Evolutionary conservation across 1,140 invertebrate species (phyloP).

Genomic region (Penaeus indicus): DNA sequence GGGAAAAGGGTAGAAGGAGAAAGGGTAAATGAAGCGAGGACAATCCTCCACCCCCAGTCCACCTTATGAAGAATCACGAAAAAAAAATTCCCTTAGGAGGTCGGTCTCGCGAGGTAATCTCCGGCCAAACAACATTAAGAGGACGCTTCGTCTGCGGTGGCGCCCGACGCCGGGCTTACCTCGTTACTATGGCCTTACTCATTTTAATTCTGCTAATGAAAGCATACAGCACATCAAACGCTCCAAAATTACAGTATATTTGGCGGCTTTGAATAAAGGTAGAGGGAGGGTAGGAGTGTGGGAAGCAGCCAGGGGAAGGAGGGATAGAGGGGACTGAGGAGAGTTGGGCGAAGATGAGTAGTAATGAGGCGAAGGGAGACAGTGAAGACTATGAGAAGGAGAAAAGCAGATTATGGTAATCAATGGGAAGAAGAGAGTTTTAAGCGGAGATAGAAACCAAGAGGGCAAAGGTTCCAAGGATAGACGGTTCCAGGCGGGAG

Average conservation of each 20-base stretch:
- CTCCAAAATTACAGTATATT: conserved; percentile 59
- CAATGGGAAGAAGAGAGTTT: background rate
- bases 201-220: conserved; percentile 62
- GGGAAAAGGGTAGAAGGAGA: background rate
- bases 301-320: background rate
- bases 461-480: background rate
- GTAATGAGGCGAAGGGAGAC: background rate
- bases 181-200: conserved; percentile 49
- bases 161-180: background rate
- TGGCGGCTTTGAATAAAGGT: conserved; percentile 42
- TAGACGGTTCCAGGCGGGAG: background rate
- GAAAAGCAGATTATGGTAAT: background rate
- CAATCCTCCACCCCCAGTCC: too few relatives aligned
- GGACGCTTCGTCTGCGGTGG: background rate
- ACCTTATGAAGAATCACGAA: too few relatives aligned
- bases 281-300: conserved; percentile 16
- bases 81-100: too few relatives aligned
- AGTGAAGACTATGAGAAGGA: conserved; percentile 3
- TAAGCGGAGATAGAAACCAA: background rate
- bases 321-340: too few relatives aligned
- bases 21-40: background rate
- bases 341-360: too few relatives aligned
- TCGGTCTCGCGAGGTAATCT: too few relatives aligned
- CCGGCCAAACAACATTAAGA: background rate
- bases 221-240: conserved; percentile 62